Evolutionary conservation across 1,140 invertebrate species (phyloP).

Genomic region (Rhysida immarginata): DNA sequence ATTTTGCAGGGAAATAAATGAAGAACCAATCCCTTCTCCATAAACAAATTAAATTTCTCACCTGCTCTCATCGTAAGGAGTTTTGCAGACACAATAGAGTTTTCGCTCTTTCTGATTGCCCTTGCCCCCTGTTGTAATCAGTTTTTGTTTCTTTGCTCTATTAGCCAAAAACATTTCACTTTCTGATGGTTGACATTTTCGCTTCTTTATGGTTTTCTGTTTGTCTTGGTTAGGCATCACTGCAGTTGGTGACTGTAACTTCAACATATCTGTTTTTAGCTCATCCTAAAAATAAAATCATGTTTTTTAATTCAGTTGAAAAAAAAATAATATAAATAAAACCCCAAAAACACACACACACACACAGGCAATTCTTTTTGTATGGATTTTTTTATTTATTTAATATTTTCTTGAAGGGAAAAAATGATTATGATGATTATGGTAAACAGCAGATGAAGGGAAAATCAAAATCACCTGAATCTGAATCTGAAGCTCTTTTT

Average conservation of each 20-base stretch:
- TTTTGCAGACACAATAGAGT: conserved; percentile 82
- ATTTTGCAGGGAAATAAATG: no score
- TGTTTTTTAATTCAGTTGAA: conserved; percentile 12
- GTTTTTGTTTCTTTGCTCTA: conserved; percentile 26
- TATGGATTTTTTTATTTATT: no score
- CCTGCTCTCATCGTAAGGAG: conserved; percentile 87
- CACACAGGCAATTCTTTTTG: no score
- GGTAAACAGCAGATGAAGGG: not conserved
- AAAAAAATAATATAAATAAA: not conserved
- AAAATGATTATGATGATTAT: not conserved
- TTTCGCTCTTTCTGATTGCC: conserved; percentile 48
- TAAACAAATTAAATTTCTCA: conserved; percentile 27
- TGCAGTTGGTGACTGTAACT: not conserved
- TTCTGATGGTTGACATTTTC: conserved; percentile 12
- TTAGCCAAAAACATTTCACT: conserved; percentile 9
- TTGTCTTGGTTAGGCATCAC: conserved; percentile 10
- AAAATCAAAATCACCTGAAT: conserved; percentile 49
- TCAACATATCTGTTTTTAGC: not conserved
- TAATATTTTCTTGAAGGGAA: no score
- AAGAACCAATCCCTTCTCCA: no score
- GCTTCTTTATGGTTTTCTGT: conserved; percentile 12
- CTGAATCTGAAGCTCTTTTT: conserved; percentile 78
- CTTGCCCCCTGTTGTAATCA: conserved; percentile 23
- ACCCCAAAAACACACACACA: no score
- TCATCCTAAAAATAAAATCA: conserved; percentile 9